Percentiles rank a stretch among this genome's conserved stretches.
Conservation (phyloP, 2,113 vertebrate species). For the Poecilia latipinna region DNA sequence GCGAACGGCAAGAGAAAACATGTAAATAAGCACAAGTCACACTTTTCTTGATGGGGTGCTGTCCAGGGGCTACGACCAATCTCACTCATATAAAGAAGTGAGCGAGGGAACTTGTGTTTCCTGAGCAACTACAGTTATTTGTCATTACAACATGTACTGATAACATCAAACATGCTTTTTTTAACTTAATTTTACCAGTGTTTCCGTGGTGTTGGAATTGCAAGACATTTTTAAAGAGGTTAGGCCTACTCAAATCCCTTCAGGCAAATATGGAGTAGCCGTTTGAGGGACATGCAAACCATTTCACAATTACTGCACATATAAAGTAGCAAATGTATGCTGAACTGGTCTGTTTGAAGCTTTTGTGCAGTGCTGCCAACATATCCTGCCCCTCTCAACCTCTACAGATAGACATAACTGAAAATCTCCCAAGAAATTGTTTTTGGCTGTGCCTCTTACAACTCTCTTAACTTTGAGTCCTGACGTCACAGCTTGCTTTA, state of each 20-base stretch:
- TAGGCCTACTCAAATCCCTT: background rate
- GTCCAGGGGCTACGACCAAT: no score
- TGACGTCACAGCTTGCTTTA: slow-evolving; percentile 15
- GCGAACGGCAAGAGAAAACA: no score
- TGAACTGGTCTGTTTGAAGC: background rate
- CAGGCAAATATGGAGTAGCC: background rate
- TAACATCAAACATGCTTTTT: background rate
- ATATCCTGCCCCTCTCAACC: background rate
- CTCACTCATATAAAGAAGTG: no score
- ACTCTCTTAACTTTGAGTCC: slow-evolving; percentile 20
- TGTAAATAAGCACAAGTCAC: no score
- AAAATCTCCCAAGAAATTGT: slow-evolving; percentile 31
- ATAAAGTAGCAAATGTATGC: background rate
- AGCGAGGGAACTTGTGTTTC: no score
- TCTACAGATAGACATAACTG: background rate
- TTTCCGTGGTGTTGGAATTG: background rate
- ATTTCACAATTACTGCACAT: background rate
- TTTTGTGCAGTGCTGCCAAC: background rate
- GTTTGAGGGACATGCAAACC: slow-evolving; percentile 2
- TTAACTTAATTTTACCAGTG: background rate
- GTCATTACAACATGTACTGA: background rate
- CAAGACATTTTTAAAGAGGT: background rate
- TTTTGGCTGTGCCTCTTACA: slow-evolving; percentile 23
- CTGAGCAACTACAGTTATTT: no score
- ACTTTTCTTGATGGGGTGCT: no score